Evolutionary conservation across 2,797 vertebrate species (phyloP).

Genomic region (Psittacula echo): DNA sequence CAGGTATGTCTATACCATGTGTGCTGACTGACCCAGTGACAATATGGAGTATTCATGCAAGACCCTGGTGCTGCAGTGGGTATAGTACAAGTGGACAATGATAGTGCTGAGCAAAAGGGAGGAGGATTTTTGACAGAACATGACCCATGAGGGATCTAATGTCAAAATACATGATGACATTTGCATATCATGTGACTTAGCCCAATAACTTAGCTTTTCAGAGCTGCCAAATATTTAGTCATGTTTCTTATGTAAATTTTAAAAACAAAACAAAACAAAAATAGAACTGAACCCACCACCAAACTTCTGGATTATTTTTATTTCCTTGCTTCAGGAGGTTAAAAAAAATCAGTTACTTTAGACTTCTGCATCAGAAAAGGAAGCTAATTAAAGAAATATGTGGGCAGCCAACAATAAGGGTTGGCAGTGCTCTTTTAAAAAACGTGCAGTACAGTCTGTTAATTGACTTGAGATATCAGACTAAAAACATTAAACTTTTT

Average conservation of each 20-base stretch:
- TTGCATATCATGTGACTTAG: not conserved
- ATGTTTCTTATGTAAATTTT: not conserved
- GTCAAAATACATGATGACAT: not conserved
- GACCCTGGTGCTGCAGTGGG: not conserved
- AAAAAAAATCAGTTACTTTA: not conserved
- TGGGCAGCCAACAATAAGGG: not conserved
- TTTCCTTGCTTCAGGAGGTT: not conserved
- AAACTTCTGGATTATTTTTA: not conserved
- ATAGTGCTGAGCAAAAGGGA: not conserved
- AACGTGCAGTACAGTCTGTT: not conserved
- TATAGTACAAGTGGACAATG: not conserved
- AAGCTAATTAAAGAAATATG: not conserved
- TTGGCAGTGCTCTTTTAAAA: not conserved
- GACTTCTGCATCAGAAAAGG: not conserved
- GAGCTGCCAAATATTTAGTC: not conserved
- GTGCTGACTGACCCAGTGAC: not conserved
- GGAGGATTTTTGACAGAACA: not conserved
- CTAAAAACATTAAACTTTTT: slow-evolving; percentile 25
- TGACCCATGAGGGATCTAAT: not conserved
- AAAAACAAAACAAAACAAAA: not conserved
- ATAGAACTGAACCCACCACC: not conserved
- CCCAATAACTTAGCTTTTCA: not conserved
- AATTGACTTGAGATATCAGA: not conserved
- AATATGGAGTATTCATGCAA: not conserved
- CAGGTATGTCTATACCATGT: not conserved